Evolutionary conservation across 2,888 invertebrate species (phyloP), one percentile per base, ranked within the genome.

Genomic region (Charanyca ferruginea): DNA sequence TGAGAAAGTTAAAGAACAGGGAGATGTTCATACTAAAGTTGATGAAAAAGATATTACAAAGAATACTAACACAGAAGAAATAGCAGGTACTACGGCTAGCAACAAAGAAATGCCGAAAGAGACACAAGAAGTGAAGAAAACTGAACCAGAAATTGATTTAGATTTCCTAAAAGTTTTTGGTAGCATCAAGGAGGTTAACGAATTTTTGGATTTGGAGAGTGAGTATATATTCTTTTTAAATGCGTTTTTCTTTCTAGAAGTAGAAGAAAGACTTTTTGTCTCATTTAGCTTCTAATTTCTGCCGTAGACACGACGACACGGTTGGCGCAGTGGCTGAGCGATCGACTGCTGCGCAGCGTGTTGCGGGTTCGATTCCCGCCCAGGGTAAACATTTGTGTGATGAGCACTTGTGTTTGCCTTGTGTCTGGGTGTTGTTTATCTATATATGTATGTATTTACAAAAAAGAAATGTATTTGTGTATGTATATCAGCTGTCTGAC

Each of bases 181-280:
- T 2, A 90, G 72, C 25, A 90, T 87, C 6, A 93, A 91, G 64
- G 94, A 96, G 32, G 80, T 95, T 11, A 93, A 93, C 47, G 90
- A 92, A 45, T 62, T 93, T 1, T 80, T 95, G 73, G 93, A 95
- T 84, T 64, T 77, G 55, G 94, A 95, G 79, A 83, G 95, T 95
- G 44, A 93, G 94, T 92, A 61, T n/a, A n/a, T n/a, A n/a, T 44
- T 57, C n/a, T 35, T 51, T 41, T 38, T 38, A 11, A 16, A 38
- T 38, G 32, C 9, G 11, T 38, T 2, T 16, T 38, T 3, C 28
- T 28, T 28, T 28, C 28, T 28, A n/a, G n/a, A n/a, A n/a, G n/a
- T n/a, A n/a, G n/a, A n/a, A n/a, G n/a, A n/a, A n/a, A n/a, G n/a
- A n/a, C n/a, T n/a, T n/a, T n/a, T n/a, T 7, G 28, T 28, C 28